Evolutionary conservation across 1,140 invertebrate species (phyloP).

Genomic region (Anastrepha obliqua): DNA sequence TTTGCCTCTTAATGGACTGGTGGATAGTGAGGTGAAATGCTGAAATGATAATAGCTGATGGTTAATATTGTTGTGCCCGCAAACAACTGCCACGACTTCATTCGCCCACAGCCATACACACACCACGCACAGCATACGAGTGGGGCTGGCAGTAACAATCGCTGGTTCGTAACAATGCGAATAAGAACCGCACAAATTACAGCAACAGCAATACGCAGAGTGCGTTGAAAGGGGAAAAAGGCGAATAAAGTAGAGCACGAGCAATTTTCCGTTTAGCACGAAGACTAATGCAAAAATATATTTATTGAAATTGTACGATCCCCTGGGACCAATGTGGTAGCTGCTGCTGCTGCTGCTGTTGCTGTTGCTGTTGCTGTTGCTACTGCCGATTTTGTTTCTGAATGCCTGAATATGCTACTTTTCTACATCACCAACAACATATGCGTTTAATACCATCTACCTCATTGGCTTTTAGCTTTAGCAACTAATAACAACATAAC

Average conservation of each 20-base stretch:
- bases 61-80: slow-evolving; percentile 63
- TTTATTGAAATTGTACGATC: slow-evolving; percentile 73
- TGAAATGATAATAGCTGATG: slow-evolving; percentile 71
- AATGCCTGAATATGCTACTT: background rate
- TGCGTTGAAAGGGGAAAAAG: background rate
- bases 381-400: background rate
- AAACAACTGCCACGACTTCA: background rate
- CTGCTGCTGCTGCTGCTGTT: background rate
- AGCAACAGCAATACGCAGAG: background rate
- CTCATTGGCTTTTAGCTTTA: background rate
- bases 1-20: slow-evolving; percentile 65
- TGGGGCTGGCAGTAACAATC: background rate
- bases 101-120: background rate
- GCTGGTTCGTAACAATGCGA: background rate
- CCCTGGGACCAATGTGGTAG: slow-evolving; percentile 67
- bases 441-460: slow-evolving; percentile 5
- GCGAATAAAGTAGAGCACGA: slow-evolving; percentile 57
- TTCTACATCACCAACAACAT: background rate
- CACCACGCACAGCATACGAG: background rate
- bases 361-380: slow-evolving; percentile 31
- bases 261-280: slow-evolving; percentile 67
- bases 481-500: background rate
- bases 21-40: slow-evolving; percentile 61
- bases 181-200: background rate
- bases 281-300: slow-evolving; percentile 72